These are phyloP conservation scores for Saccopteryx leptura DNA, from an alignment of 2,113 vertebrate genomes.

Conservation along the genomic window DNA sequence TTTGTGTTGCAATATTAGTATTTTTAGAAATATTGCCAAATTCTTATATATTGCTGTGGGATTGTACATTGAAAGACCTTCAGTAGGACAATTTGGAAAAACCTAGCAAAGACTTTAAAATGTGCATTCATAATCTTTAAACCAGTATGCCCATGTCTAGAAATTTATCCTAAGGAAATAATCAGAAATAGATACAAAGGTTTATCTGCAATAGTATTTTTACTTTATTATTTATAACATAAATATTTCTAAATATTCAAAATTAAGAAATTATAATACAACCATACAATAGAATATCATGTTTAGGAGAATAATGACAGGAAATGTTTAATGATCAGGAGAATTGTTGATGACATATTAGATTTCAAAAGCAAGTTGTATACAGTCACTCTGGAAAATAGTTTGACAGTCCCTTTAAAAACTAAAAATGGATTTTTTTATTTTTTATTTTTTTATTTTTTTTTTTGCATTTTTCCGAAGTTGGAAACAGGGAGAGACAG, in stretches of 20 bases:
- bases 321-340: conserved; percentile 42
- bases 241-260: conserved; percentile 36
- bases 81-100: neutral
- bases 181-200: conserved; percentile 38
- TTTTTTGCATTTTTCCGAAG: too few relatives aligned
- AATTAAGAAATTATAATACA: conserved; percentile 13
- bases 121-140: neutral
- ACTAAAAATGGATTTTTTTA: conserved; percentile 34
- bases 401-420: conserved; percentile 42
- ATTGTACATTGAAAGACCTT: neutral
- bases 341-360: neutral
- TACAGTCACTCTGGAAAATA: neutral
- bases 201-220: conserved; percentile 20
- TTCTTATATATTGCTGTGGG: neutral
- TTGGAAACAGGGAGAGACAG: too few relatives aligned
- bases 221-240: neutral
- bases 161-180: conserved; percentile 58
- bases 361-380: conserved; percentile 28
- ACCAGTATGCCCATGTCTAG: neutral
- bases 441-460: too few relatives aligned
- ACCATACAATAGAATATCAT: neutral
- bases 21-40: conserved; percentile 24
- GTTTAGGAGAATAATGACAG: neutral
- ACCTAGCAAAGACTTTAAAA: neutral
- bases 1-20: conserved; percentile 10